Evolutionary conservation across 1,140 invertebrate species (phyloP).

Genomic region (Eupeodes corollae): DNA sequence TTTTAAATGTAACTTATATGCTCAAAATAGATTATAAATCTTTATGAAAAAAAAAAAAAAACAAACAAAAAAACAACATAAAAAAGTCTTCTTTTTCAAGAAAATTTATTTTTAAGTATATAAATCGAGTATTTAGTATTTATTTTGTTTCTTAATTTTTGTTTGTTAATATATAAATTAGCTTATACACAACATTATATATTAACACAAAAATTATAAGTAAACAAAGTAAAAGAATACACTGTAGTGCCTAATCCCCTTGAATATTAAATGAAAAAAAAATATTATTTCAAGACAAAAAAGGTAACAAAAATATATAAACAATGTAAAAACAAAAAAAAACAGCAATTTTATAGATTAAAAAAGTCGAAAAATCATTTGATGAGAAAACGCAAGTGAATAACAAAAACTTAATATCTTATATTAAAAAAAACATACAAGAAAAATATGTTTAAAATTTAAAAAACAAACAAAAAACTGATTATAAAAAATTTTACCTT

Average conservation of each 20-base stretch:
- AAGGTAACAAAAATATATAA: neutral
- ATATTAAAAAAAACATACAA: slow-evolving; percentile 2
- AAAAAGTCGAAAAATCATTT: neutral
- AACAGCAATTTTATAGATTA: neutral
- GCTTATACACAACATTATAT: slow-evolving; percentile 3
- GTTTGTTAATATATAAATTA: neutral
- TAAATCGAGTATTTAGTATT: slow-evolving; percentile 8
- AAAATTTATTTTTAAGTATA: slow-evolving; percentile 7
- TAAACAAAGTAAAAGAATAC: slow-evolving; percentile 17
- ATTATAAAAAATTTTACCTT: slow-evolving; percentile 6
- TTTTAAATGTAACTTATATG: slow-evolving; percentile 2
- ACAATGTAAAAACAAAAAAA: neutral
- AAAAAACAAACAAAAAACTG: neutral
- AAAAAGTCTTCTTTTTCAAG: neutral
- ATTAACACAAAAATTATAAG: slow-evolving; percentile 12
- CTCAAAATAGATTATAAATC: slow-evolving; percentile 15
- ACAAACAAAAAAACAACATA: slow-evolving; percentile 1
- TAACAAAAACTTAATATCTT: neutral
- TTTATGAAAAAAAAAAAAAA: slow-evolving; percentile 4
- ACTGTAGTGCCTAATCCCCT: slow-evolving; percentile 34
- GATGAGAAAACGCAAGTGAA: neutral
- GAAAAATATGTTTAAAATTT: slow-evolving; percentile 3
- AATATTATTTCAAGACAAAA: neutral
- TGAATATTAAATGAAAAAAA: slow-evolving; percentile 1
- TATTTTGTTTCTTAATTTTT: slow-evolving; percentile 2